phyloP scores from a whole-genome alignment of 2,888 invertebrate genomes.

The Gasteruption jaculator region DNA sequence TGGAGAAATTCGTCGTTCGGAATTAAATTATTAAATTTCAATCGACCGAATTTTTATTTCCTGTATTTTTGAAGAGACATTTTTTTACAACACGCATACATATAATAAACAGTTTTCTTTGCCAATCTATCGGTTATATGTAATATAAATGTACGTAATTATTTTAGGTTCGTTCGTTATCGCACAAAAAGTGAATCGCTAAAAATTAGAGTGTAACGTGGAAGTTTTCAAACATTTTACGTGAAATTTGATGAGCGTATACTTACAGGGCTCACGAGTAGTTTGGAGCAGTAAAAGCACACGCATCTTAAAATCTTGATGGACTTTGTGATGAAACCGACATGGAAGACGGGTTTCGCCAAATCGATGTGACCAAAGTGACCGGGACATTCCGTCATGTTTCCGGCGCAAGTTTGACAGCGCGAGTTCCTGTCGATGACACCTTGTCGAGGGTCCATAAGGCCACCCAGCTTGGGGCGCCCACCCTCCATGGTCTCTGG shows the following conservation, averaged over 20 bases:
- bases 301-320: conserved; percentile 98
- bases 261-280: conserved; percentile 91
- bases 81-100: no score
- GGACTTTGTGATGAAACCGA: conserved; percentile 95
- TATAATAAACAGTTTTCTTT: no score
- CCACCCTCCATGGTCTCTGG: conserved; percentile 99
- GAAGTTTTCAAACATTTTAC: no score
- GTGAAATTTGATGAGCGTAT: conserved; percentile 20
- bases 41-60: no score
- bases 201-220: no score
- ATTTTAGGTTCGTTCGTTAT: no score
- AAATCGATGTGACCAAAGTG: conserved; percentile 99
- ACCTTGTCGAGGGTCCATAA: conserved; percentile 99
- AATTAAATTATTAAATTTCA: no score
- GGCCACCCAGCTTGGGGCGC: conserved; percentile 93
- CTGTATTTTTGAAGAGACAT: no score
- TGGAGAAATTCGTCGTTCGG: no score
- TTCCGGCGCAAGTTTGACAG: conserved; percentile 95
- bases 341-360: conserved; percentile 97
- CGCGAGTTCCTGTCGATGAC: conserved; percentile 91
- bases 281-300: conserved; percentile 97
- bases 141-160: no score
- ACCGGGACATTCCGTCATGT: conserved; percentile 98
- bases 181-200: no score
- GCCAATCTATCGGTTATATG: no score